Evolutionary conservation across 2,888 invertebrate species (phyloP), one percentile per base, ranked within the genome.

Genomic region (Chalcis sispes): DNA sequence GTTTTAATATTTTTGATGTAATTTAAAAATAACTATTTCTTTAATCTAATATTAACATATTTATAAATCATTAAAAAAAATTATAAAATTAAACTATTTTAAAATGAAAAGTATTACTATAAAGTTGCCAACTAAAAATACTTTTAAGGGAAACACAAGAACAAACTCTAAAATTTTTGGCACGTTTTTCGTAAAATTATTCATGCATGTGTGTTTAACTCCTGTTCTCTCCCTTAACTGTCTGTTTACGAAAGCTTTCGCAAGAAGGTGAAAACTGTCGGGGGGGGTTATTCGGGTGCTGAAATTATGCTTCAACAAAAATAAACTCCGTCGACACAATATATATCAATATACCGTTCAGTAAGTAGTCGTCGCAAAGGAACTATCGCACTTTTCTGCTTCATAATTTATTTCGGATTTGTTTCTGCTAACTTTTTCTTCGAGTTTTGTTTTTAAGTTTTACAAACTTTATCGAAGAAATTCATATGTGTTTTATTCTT

Each of bases 261-360:
- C 72, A 72, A 72, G 72, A 73, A 69, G 23, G 50, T 69, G 72
- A 72, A 67, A 72, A 56, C 42, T 23, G 10, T 52, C 36, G 25
- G 27, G 18, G 50, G 59, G 36, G 4, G 40, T 27, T 61, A 18
- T 2, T n/a, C n/a, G n/a, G 46, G 32, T 20, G 13, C 27, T 27
- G 27, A 27, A 69, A 76, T 67, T 56, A 72, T 72, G 72, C 52
- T 32, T 15, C 52, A 59, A 59, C 72, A 20, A 77, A 77, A 73
- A 77, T 77, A 77, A 69, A 50, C 69, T 59, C 46, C 10, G 58
- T n/a, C 40, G 36, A 10, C 42, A 66, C 50, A 25, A 40, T 58
- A 46, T 52, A 62, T 48, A 10, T 54, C n/a, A n/a, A 46, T 46
- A 46, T 4, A 48, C 27, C n/a, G n/a, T n/a, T n/a, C n/a, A n/a